Evolutionary conservation across 2,888 invertebrate species (phyloP), one percentile per base, ranked within the genome.

Genomic region (Alloplasta piceator): DNA sequence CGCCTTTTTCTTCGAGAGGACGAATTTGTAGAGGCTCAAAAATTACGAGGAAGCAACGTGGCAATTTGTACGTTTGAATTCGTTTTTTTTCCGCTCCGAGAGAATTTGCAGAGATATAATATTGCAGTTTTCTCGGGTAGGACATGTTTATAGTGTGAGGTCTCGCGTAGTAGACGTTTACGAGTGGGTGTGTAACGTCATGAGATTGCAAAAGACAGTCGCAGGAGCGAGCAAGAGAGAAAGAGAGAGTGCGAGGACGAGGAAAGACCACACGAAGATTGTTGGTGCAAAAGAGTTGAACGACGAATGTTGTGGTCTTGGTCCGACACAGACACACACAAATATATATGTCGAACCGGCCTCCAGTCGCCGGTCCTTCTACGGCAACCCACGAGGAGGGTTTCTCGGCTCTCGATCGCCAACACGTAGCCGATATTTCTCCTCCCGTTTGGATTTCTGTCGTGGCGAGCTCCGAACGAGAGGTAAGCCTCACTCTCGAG

Each of bases 351-450:
- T 80, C 86, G 84, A 84, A 85, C 82, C 83, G 87, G 86, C 87
- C 85, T 85, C 88, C 87, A 85, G 86, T 87, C 86, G 78, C 85
- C 89, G 74, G 86, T 87, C 89, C 89, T 88, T 89, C 86, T 89
- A 89, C 88, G 89, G 89, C 87, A 89, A 88, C 86, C 85, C 26
- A 26, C 86, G 83, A 82, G 78, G 77, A 73, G 64, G 75, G 72
- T 63, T 73, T 73, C 81, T 71, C 83, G 76, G 75, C 71, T 61
- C 60, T 64, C 83, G 85, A 85, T 87, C 86, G 83, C 85, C 50
- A 43, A 84, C 82, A 56, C 84, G 76, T 75, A 84, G 83, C 26
- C 64, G 63, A 77, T 72, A 79, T 79, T 68, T 79, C 63, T 56
- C 26, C 50, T 16, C 52, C 12, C 36, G 26, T 39, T 68, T 36